Percentiles rank a stretch among this genome's conserved stretches.
Conservation (phyloP, 2,113 vertebrate species). For the Oryzias celebensis region DNA sequence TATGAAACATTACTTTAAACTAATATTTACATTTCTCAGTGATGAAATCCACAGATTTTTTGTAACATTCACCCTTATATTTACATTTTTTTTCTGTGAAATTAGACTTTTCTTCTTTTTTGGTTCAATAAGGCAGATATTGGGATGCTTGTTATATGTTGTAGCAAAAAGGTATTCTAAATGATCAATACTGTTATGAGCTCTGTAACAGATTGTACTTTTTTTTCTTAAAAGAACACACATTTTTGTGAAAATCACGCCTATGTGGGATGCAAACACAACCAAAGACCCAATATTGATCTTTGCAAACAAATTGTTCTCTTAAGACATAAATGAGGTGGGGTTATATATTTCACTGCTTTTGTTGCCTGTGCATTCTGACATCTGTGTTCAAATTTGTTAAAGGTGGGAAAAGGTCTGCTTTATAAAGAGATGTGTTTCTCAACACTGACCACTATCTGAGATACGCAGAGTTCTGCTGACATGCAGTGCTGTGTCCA, state of each 20-base stretch:
- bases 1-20: no score
- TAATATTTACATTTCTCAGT: no score
- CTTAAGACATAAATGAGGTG: slow-evolving; percentile 22
- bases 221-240: slow-evolving; percentile 31
- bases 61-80: no score
- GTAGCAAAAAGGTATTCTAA: slow-evolving; percentile 5
- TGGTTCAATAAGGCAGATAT: no score
- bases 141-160: no score
- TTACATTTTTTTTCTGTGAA: no score
- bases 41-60: no score
- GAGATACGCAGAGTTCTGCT: slow-evolving; percentile 42
- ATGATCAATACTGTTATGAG: slow-evolving; percentile 35
- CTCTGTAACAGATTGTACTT: slow-evolving; percentile 46
- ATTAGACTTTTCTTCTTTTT: no score
- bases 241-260: slow-evolving; percentile 46
- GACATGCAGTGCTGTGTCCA: slow-evolving; percentile 53
- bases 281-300: slow-evolving; percentile 49
- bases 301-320: slow-evolving; percentile 40
- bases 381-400: slow-evolving; percentile 13
- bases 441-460: slow-evolving; percentile 16
- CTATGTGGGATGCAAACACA: slow-evolving; percentile 44
- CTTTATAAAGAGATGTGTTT: slow-evolving; percentile 11
- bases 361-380: slow-evolving; percentile 14
- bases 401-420: slow-evolving; percentile 1
- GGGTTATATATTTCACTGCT: background rate